A percentile compares a stretch with the other conserved stretches of the same genome.
phyloP scores from a whole-genome alignment of 2,888 invertebrate species.

The Mythimna impura region DNA sequence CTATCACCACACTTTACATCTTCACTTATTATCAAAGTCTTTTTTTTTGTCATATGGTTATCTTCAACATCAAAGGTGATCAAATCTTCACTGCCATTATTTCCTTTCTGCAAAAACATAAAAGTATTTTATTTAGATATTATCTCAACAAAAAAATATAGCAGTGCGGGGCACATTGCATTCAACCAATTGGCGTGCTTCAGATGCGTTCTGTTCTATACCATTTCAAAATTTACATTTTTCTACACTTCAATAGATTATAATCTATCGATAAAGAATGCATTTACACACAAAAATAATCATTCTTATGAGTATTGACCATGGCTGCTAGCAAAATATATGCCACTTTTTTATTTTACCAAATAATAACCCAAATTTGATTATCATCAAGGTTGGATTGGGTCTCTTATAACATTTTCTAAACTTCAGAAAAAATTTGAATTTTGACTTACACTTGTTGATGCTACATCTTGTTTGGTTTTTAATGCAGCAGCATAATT shows the following conservation, averaged over 20 bases:
- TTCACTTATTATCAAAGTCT: conserved; percentile 78
- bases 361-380: neutral
- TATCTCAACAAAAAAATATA: too few relatives aligned
- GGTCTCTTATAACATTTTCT: neutral
- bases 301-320: neutral
- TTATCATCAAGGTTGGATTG: neutral
- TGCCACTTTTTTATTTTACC: neutral
- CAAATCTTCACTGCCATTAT: conserved; percentile 78
- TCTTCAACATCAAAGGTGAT: conserved; percentile 86
- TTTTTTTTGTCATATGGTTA: conserved; percentile 74
- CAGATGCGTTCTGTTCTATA: too few relatives aligned
- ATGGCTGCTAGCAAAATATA: neutral
- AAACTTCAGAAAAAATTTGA: neutral
- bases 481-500: conserved; percentile 84
- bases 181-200: too few relatives aligned
- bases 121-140: too few relatives aligned
- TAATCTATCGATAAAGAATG: too few relatives aligned
- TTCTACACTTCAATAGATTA: too few relatives aligned
- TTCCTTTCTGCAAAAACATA: conserved; percentile 79
- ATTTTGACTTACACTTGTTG: conserved; percentile 82
- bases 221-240: too few relatives aligned
- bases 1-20: conserved; percentile 82
- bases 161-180: too few relatives aligned
- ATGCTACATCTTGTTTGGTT: conserved; percentile 74
- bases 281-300: neutral